Percentiles rank a stretch among this genome's conserved stretches.
phyloP scores from a whole-genome alignment of 2,888 invertebrate genomes.

The Miltochrista miniata region DNA sequence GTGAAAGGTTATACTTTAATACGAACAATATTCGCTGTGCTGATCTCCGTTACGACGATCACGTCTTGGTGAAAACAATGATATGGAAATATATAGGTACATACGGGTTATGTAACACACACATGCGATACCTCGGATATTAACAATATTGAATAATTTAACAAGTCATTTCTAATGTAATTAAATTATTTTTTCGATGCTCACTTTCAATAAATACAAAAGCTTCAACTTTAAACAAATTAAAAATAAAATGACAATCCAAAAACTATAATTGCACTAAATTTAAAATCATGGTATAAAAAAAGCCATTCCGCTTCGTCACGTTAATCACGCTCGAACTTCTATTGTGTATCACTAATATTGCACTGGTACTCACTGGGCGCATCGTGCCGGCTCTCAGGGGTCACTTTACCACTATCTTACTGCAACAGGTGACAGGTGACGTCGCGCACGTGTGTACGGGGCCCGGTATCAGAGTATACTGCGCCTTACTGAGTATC shows the following conservation, averaged over 20 bases:
- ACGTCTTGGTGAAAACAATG: constrained; percentile 17
- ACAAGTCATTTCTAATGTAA: too few relatives aligned
- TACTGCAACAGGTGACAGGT: constrained; percentile 34
- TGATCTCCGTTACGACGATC: constrained; percentile 17
- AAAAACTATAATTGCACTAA: background rate
- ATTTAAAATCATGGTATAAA: background rate
- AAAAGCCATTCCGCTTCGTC: constrained; percentile 5
- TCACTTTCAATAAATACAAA: too few relatives aligned
- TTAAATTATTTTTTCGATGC: too few relatives aligned
- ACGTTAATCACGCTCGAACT: constrained; percentile 15
- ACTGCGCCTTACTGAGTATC: constrained; percentile 58
- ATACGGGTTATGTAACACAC: constrained; percentile 4
- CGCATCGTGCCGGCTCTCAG: constrained; percentile 63
- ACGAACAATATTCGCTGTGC: constrained; percentile 13
- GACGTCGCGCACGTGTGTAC: constrained; percentile 50
- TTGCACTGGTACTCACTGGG: constrained; percentile 68
- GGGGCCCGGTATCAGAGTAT: constrained; percentile 47
- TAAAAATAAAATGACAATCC: background rate
- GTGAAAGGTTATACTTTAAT: constrained; percentile 38
- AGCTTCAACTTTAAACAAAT: background rate
- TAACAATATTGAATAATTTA: background rate
- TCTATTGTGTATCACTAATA: constrained; percentile 25
- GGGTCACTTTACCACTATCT: constrained; percentile 41
- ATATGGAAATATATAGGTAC: constrained; percentile 16
- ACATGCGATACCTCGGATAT: background rate